Evolutionary conservation across 2,888 invertebrate species (phyloP).

Genomic region (Bhutanitis thaidina): DNA sequence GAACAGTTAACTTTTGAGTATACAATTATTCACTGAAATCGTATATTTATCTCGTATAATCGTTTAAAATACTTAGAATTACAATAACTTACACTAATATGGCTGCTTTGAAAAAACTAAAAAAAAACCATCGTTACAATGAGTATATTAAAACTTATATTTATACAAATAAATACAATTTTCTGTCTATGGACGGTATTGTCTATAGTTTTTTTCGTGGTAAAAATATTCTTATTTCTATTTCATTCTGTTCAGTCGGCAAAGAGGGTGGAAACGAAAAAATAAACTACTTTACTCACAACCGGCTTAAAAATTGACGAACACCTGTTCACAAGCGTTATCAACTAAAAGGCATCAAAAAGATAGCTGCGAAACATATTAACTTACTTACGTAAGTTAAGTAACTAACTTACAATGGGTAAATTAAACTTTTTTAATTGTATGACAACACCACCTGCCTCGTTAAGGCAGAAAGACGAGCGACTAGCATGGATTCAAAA

Average conservation of each 20-base stretch:
- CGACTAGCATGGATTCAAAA: no score
- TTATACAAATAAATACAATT: slow-evolving; percentile 66
- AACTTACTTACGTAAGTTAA: slow-evolving; percentile 5
- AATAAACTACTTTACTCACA: slow-evolving; percentile 47
- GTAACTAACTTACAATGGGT: slow-evolving; percentile 7
- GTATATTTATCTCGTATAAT: slow-evolving; percentile 63
- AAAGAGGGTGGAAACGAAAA: slow-evolving; percentile 33
- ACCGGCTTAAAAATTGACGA: slow-evolving; percentile 53
- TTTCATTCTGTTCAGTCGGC: slow-evolving; percentile 56
- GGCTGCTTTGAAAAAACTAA: slow-evolving; percentile 49
- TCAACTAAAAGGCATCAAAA: slow-evolving; percentile 17
- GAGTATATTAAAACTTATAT: slow-evolving; percentile 49
- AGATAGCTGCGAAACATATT: slow-evolving; percentile 9
- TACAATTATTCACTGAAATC: slow-evolving; percentile 41
- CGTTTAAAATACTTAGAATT: slow-evolving; percentile 35
- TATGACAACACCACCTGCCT: slow-evolving; percentile 12
- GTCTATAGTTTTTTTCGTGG: slow-evolving; percentile 50
- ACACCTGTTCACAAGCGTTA: slow-evolving; percentile 26
- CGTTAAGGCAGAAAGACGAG: no score
- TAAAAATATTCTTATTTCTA: slow-evolving; percentile 65
- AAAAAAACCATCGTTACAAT: slow-evolving; percentile 47
- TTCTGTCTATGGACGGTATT: slow-evolving; percentile 73
- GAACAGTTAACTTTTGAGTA: slow-evolving; percentile 47
- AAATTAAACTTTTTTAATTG: not conserved
- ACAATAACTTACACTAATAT: slow-evolving; percentile 57